Conservation (phyloP, 2,113 vertebrate genomes). For the Nothocercus julius region DNA sequence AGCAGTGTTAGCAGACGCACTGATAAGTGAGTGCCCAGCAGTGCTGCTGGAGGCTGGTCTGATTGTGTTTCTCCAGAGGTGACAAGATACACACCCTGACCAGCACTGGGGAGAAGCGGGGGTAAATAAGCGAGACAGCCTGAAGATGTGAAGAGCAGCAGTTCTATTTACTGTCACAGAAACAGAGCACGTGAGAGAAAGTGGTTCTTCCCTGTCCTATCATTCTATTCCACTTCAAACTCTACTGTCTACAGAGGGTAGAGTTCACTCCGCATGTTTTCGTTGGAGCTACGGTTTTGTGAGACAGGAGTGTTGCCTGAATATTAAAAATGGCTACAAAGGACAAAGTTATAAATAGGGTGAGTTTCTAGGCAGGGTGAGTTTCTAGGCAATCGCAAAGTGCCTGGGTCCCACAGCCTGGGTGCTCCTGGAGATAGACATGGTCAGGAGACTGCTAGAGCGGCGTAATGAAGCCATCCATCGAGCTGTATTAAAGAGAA, state of each 20-base stretch:
- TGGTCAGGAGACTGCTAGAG: background rate
- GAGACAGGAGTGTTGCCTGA: background rate
- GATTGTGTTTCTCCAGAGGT: background rate
- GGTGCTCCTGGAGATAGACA: background rate
- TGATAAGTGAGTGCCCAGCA: rapidly evolving
- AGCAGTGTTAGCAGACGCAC: background rate
- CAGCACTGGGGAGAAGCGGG: background rate
- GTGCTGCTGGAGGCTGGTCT: background rate
- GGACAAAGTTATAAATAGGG: background rate
- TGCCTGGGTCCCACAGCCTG: background rate
- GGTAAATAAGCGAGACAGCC: background rate
- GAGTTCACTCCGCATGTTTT: background rate
- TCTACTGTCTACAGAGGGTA: background rate
- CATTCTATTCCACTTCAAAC: background rate
- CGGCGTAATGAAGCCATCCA: background rate
- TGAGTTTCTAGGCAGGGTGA: too few species aligned
- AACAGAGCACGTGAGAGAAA: background rate
- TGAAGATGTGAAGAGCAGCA: background rate
- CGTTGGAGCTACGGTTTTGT: background rate
- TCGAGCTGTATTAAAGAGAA: background rate
- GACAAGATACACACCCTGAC: background rate
- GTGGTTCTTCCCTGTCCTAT: background rate
- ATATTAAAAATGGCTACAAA: background rate
- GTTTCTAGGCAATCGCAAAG: background rate
- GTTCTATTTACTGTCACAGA: background rate